These are phyloP conservation scores for Leiothrix lutea DNA, from an alignment of 2,113 vertebrate genomes.

Conservation along the genomic window DNA sequence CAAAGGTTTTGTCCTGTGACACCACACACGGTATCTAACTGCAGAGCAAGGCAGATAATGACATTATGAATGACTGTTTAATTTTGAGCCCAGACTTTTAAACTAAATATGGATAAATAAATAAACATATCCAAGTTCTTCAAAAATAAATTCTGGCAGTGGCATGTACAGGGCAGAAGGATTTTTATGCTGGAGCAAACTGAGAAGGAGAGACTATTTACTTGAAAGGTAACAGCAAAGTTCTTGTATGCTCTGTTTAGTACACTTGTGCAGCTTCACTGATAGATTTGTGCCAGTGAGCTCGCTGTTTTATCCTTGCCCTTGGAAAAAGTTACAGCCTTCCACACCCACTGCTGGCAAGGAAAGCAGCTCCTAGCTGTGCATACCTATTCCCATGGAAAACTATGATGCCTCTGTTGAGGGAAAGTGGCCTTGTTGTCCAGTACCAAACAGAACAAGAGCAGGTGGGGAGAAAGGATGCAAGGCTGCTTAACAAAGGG, in stretches of 20 bases:
- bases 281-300: background rate
- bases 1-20: constrained; percentile 62
- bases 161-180: background rate
- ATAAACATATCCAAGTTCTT: constrained; percentile 19
- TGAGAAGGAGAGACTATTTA: constrained; percentile 9
- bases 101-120: constrained; percentile 58
- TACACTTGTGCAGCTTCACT: background rate
- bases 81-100: constrained; percentile 18
- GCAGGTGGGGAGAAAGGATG: background rate
- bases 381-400: background rate
- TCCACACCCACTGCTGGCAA: background rate
- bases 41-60: constrained; percentile 26
- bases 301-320: background rate
- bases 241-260: constrained; percentile 27
- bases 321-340: background rate
- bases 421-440: background rate
- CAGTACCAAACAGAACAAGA: background rate
- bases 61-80: constrained; percentile 49
- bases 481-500: background rate
- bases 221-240: background rate
- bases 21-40: background rate
- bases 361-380: background rate
- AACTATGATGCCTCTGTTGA: background rate
- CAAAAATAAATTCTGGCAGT: background rate
- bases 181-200: background rate